Evolutionary conservation across 1,140 invertebrate genomes (phyloP), one percentile per base, ranked within the genome.

Genomic region (Aphaenogaster floridana): DNA sequence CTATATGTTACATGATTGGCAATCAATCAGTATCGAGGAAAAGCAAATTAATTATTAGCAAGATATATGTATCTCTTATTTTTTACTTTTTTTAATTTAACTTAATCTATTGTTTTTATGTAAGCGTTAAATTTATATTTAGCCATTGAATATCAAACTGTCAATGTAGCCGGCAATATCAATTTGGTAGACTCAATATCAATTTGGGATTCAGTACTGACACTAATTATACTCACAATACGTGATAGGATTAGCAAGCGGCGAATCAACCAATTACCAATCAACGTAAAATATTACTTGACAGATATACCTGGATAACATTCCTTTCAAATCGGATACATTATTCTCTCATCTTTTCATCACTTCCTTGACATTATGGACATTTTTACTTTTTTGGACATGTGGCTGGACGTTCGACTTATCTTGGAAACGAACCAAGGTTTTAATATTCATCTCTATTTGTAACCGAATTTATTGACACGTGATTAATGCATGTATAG

Each of bases 21-120:
- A 68, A 52, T 52, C 9, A 50, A 50, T 79, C 36, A 17, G 15
- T 0, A 64, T 36, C 0, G 28, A 9, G 4, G 28, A 21, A 34
- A n/a, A 63, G n/a, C 52, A 79, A 79, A 28, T 68, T 80, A 80
- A 80, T n/a, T 76, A 21, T n/a, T 48, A 39, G 17, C 7, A 15
- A 68, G 17, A 28, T 80, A 7, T 34, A 63, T 28, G 13, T 3
- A 66, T 66, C 5, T 48, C 50, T n/a, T 39, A 80, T 28, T 39
- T 42, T 28, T 68, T 80, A 17, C 17, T 34, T 50, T 64, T 13
- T 78, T 78, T 4, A 36, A 48, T 13, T 21, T 42, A 13, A 13
- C 1, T 79, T 36, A 39, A 42, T 66, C 9, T 13, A 17, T 59
- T 48, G 3, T 64, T 64, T 48, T 34, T 64, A 17, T 63, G 36